These are phyloP conservation scores for Cancer borealis DNA, from an alignment of 2,888 invertebrate genomes.

Conservation along the genomic window DNA sequence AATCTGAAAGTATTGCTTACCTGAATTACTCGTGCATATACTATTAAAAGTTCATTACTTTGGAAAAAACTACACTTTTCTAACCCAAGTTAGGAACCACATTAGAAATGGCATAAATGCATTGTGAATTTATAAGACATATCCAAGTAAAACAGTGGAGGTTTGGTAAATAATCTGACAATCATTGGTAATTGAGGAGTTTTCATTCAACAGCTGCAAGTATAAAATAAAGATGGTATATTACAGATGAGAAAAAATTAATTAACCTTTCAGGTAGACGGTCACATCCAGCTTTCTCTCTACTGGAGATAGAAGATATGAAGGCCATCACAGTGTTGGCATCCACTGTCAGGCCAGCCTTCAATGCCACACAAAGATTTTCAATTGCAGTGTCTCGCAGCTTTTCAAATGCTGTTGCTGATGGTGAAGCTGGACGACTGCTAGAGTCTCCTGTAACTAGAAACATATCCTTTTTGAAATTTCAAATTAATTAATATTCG, in stretches of 20 bases:
- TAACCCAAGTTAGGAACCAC: no score
- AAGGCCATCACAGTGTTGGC: conserved; percentile 96
- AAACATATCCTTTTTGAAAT: not conserved
- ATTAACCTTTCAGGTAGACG: conserved; percentile 70
- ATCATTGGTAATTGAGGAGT: not conserved
- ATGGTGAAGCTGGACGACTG: conserved; percentile 78
- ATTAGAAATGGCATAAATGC: no score
- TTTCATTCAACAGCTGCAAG: not conserved
- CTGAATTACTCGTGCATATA: no score
- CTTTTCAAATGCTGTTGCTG: conserved; percentile 91
- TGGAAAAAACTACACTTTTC: no score
- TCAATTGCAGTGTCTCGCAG: conserved; percentile 96
- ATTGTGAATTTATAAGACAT: no score
- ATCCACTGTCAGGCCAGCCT: conserved; percentile 93
- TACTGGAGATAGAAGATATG: conserved; percentile 92
- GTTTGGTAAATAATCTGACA: no score
- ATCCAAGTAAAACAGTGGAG: no score
- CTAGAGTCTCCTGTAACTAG: conserved; percentile 63
- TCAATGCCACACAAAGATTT: conserved; percentile 94
- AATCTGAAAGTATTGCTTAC: no score
- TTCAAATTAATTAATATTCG: not conserved
- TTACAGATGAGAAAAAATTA: not conserved
- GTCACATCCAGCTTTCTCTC: conserved; percentile 74
- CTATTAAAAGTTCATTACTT: no score
- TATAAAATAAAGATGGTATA: not conserved